A percentile compares a stretch with the other conserved stretches of the same genome.
Conservation (phyloP, 2,888 invertebrate species). For the Bedellia somnulentella region DNA sequence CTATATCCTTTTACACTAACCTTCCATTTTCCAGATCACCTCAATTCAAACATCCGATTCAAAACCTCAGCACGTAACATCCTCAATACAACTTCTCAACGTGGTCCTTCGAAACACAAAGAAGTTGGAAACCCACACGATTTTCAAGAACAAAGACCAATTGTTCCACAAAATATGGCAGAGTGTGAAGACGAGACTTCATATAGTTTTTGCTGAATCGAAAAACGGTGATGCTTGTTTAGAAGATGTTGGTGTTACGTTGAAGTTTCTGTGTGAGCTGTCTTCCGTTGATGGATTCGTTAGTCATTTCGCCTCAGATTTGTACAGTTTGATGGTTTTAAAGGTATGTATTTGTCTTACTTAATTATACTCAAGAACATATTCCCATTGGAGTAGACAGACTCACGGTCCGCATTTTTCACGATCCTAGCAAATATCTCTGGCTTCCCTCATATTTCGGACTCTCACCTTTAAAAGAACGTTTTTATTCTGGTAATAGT, state of each 20-base stretch:
- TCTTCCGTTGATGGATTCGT: conserved; percentile 30
- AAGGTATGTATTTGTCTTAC: conserved; percentile 34
- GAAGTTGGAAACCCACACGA: conserved; percentile 30
- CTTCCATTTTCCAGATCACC: conserved; percentile 27
- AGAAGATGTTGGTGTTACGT: conserved; percentile 26
- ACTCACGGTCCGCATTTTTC: too few relatives aligned
- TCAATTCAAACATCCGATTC: conserved; percentile 22
- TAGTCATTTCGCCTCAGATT: conserved; percentile 24
- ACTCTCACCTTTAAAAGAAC: too few relatives aligned
- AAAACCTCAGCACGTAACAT: conserved; percentile 29
- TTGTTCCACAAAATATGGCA: conserved; percentile 32
- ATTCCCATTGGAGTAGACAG: too few relatives aligned
- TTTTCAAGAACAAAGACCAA: conserved; percentile 32
- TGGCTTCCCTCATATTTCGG: too few relatives aligned
- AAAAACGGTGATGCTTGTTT: conserved; percentile 14
- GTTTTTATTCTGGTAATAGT: too few relatives aligned
- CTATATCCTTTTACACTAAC: neutral
- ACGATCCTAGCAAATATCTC: too few relatives aligned
- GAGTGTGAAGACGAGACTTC: conserved; percentile 22
- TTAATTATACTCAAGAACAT: too few relatives aligned
- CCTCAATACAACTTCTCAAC: conserved; percentile 32
- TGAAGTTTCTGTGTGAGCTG: conserved; percentile 37
- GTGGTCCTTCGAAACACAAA: conserved; percentile 32
- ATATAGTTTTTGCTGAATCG: conserved; percentile 15
- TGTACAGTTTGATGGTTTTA: conserved; percentile 22